phyloP scores from a whole-genome alignment of 2,113 vertebrate genomes.

The Grammatotria lemairii region DNA sequence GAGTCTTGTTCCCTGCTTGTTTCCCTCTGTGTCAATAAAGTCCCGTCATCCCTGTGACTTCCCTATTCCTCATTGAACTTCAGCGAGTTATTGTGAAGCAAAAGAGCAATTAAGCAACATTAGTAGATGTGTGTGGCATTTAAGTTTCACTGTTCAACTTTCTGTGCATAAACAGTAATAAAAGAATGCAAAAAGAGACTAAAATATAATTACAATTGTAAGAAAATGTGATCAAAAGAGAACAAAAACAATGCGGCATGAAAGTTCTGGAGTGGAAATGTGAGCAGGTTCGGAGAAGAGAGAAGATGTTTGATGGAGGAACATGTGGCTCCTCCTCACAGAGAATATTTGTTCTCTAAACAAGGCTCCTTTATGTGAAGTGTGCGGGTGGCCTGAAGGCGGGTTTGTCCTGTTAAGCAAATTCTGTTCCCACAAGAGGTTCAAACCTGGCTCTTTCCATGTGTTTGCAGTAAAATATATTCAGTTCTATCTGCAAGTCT shows the following conservation, averaged over 20 bases:
- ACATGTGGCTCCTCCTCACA: neutral
- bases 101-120: neutral
- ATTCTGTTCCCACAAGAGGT: neutral
- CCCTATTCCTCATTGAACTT: neutral
- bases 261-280: neutral
- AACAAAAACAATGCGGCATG: neutral
- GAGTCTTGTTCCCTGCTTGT: neutral
- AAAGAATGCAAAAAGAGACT: neutral
- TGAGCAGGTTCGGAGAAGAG: neutral
- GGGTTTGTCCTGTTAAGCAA: constrained; percentile 9
- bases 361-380: neutral
- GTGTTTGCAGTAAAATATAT: constrained; percentile 19
- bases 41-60: neutral
- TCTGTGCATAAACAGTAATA: neutral
- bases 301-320: neutral
- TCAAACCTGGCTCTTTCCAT: neutral
- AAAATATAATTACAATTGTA: neutral
- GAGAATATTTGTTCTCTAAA: neutral
- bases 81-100: neutral
- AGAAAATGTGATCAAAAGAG: neutral
- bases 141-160: neutral
- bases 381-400: constrained; percentile 3
- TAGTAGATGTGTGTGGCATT: neutral
- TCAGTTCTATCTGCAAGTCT: neutral
- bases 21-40: neutral